Evolutionary conservation across 2,113 vertebrate genomes (phyloP).

Genomic region (Brachirus orientalis): DNA sequence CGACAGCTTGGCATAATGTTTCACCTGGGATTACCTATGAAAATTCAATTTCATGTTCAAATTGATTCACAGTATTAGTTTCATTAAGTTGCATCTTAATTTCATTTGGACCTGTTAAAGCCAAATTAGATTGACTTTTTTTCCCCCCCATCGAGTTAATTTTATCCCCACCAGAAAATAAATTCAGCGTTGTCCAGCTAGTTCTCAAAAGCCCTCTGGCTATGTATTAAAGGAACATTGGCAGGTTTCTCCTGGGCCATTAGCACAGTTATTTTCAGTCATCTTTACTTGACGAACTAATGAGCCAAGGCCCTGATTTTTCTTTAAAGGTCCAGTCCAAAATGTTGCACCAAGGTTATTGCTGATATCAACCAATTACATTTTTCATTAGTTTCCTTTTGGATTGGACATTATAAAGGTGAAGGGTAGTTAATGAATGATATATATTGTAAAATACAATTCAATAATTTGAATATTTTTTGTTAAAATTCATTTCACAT

Average conservation of each 20-base stretch:
- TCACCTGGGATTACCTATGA: conserved; percentile 67
- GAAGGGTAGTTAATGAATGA: too few relatives aligned
- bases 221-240: conserved; percentile 41
- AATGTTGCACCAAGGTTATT: neutral
- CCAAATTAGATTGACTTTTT: conserved; percentile 64
- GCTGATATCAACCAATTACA: neutral
- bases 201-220: conserved; percentile 53
- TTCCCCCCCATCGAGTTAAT: conserved; percentile 48
- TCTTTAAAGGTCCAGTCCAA: neutral
- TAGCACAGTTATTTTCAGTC: conserved; percentile 10
- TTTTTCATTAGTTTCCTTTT: too few relatives aligned
- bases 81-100: conserved; percentile 77
- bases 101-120: conserved; percentile 74
- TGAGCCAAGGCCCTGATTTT: conserved; percentile 4
- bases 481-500: too few relatives aligned
- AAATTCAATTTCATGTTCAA: conserved; percentile 71
- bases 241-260: conserved; percentile 42
- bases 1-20: conserved; percentile 41
- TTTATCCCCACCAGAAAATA: conserved; percentile 61
- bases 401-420: too few relatives aligned
- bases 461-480: too few relatives aligned
- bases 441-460: too few relatives aligned
- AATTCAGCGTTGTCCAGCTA: conserved; percentile 40
- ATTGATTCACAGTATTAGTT: conserved; percentile 80
- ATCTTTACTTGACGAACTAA: conserved; percentile 21